Evolutionary conservation across 2,113 vertebrate genomes (phyloP), one percentile per base, ranked within the genome.

Genomic region (Nanorana parkeri): DNA sequence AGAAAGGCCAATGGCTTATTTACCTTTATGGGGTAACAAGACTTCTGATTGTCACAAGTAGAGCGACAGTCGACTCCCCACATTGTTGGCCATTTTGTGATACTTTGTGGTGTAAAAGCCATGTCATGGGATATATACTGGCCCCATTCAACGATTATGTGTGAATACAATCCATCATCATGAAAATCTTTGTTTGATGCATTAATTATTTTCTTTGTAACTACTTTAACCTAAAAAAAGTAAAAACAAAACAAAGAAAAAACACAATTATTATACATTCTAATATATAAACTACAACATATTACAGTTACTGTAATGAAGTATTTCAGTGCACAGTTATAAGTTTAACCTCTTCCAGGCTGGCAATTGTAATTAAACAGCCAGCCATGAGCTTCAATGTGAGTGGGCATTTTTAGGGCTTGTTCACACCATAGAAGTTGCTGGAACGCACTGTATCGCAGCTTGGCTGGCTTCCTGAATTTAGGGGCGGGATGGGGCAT

Each of bases 71-170:
- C 89, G 0, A 17, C 41, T 3, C 87, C 87, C 1, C 68, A 89
- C 24, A 81, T 58, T 47, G 90, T 88, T 0, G 87, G 20, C 0
- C 84, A 17, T 24, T 32, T 85, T 52, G 89, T 89, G 63, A 86
- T 85, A 85, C 92, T 96, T 87, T 98, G 96, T 0, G 96, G 97
- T 5, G 96, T 99, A 73, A 96, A 95, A 11, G 94, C 88, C 0
- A 99, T 89, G 86, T 99, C 97, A 10, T 99, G 98, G 85, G 87
- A 93, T 10, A 97, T 94, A 74, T 97, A 99, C 84, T 99, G 98
- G 17, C 97, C 98, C 97, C 96, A 99, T 2, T 92, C 95, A 79
- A 91, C 94, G 80, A 99, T 89, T 86, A 98, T 88, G n/a, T 96
- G 95, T 4, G 95, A 94, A 78, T 96, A 95, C 16, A 74, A 23